phyloP scores from a whole-genome alignment of 2,888 invertebrate genomes.

The Allacma fusca region DNA sequence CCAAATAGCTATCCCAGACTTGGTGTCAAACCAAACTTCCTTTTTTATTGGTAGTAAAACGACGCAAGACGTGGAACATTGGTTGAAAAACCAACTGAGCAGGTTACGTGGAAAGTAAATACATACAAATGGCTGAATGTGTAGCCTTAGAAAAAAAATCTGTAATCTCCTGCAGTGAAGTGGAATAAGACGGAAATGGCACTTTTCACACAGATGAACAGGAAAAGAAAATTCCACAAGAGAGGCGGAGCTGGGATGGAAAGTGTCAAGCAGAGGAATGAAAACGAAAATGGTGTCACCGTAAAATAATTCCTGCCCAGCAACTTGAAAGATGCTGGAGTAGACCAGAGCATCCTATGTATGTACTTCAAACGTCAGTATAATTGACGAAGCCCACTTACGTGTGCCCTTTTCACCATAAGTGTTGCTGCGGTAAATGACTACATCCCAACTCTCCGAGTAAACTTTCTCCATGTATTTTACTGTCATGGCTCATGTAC shows the following conservation, averaged over 20 bases:
- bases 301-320: too few relatives aligned
- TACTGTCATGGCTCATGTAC: too few relatives aligned
- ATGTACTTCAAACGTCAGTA: too few relatives aligned
- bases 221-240: not conserved
- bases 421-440: too few relatives aligned
- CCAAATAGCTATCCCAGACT: not conserved
- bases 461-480: too few relatives aligned
- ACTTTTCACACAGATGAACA: conserved; percentile 4
- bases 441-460: too few relatives aligned
- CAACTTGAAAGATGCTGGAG: too few relatives aligned
- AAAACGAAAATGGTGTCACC: too few relatives aligned
- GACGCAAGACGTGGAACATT: not conserved
- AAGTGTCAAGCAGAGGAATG: too few relatives aligned
- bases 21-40: conserved; percentile 1
- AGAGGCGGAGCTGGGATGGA: not conserved
- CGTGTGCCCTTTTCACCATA: too few relatives aligned
- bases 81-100: not conserved
- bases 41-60: not conserved
- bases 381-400: too few relatives aligned
- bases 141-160: not conserved
- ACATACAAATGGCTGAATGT: not conserved
- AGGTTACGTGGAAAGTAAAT: not conserved
- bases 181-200: conserved; percentile 16
- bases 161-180: not conserved
- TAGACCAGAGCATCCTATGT: too few relatives aligned